phyloP scores from a whole-genome alignment of 2,797 vertebrate species.

The Microctenopoma stevenorrisi region DNA sequence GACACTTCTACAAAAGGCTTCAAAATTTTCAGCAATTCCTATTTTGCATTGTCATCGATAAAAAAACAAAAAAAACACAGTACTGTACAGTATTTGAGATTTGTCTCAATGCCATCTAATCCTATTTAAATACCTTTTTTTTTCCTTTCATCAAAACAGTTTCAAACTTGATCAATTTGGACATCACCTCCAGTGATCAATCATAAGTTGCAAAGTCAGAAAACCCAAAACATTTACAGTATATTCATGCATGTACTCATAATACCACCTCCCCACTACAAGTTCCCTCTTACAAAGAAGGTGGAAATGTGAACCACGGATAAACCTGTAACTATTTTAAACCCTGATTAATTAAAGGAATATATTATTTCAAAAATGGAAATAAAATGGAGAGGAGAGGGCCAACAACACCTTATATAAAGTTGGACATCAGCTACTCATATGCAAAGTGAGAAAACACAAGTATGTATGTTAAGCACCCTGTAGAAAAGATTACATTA shows the following conservation, averaged over 20 bases:
- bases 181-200: constrained; percentile 71
- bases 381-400: constrained; percentile 25
- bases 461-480: constrained; percentile 50
- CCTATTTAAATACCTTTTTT: constrained; percentile 15
- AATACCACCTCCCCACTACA: constrained; percentile 22
- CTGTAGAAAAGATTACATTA: constrained; percentile 69
- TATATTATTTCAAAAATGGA: constrained; percentile 36
- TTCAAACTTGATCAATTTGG: constrained; percentile 57
- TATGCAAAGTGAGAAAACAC: constrained; percentile 49
- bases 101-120: constrained; percentile 57
- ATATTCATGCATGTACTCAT: constrained; percentile 64
- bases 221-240: constrained; percentile 51
- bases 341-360: constrained; percentile 36
- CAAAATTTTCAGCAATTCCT: constrained; percentile 51
- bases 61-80: constrained; percentile 20
- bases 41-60: constrained; percentile 61
- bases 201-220: constrained; percentile 47
- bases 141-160: constrained; percentile 21
- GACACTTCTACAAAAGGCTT: constrained; percentile 67
- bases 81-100: constrained; percentile 50
- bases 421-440: constrained; percentile 48
- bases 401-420: constrained; percentile 28
- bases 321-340: constrained; percentile 22
- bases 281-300: constrained; percentile 21
- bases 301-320: constrained; percentile 19